These are phyloP conservation scores for Pseudonaja textilis DNA, from an alignment of 2,113 vertebrate species.

Conservation along the genomic window DNA sequence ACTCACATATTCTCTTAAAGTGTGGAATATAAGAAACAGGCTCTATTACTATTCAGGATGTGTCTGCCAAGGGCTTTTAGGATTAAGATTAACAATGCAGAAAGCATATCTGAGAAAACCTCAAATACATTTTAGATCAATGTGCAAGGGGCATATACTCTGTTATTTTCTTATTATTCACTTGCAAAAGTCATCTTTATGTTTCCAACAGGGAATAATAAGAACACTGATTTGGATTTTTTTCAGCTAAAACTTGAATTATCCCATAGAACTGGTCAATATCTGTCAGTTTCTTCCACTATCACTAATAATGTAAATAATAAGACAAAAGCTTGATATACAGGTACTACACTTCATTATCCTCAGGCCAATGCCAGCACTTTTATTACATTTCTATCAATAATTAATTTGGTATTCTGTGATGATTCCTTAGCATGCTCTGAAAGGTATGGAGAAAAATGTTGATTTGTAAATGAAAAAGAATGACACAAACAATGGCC, in stretches of 20 bases:
- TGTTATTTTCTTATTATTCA: background rate
- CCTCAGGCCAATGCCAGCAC: background rate
- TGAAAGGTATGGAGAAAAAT: background rate
- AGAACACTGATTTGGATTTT: background rate
- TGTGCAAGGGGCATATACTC: background rate
- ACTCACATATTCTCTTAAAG: background rate
- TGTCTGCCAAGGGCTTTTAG: background rate
- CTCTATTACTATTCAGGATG: background rate
- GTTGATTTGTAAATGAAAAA: background rate
- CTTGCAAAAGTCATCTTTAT: background rate
- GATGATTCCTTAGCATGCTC: background rate
- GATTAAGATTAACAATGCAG: background rate
- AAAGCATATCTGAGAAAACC: fast-evolving
- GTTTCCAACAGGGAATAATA: constrained; percentile 8
- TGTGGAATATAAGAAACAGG: background rate
- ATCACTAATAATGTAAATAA: background rate
- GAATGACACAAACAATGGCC: background rate
- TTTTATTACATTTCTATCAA: background rate
- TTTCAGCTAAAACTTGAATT: fast-evolving
- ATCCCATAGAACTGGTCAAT: background rate
- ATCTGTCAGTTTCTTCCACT: background rate
- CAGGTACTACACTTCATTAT: background rate
- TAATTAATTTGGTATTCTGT: background rate
- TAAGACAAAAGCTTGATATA: background rate
- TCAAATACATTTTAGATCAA: background rate